Base-by-base conservation (phyloP, 1,140 invertebrate genomes). In the Diorhabda elongata region DNA sequence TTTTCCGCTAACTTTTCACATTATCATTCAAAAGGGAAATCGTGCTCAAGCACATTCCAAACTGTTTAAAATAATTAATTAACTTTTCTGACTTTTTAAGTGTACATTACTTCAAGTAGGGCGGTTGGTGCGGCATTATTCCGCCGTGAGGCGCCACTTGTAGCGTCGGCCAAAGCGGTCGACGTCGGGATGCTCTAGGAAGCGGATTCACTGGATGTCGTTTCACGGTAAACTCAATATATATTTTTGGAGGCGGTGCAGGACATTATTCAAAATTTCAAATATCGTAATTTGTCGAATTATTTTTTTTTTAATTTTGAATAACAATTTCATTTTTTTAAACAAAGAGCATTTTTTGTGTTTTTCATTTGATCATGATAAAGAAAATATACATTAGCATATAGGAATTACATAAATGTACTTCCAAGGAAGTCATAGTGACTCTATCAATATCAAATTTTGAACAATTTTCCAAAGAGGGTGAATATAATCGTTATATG, bases 31-130 rank as follows among this genome's bases (percentile, higher is more conserved):
- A 75, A 75, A 76, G 71, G 70, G 75, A 77, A 76, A 74, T 71
- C 67, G 71, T 64, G 73, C 68, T 71, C 64, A 68, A 71, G 72
- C 74, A 67, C 69, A 74, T 77, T 76, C 70, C 72, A 71, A 72
- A 75, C 72, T 71, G 70, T 74, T 76, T 74, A 74, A 74, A 76
- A 76, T 77, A 77, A 77, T 78, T 78, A 77, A 78, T 78, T 78
- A 77, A 77, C 75, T 77, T 76, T 75, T 70, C 70, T 61, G 74
- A 74, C 71, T 76, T 76, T 76, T 74, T 73, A 73, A 72, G 69
- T 72, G 69, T 68, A 67, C 67, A 58, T 65, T 66, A 64, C 64
- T 68, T 6, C 44, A 66, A 65, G 68, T 69, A 68, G 67, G 70
- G 64, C 64, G 60, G 67, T n/a, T 67, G 61, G 44, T 71, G 64